Evolutionary conservation across 2,797 vertebrate genomes (phyloP), one percentile per base, ranked within the genome.

Genomic region (Typhlichthys subterraneus): DNA sequence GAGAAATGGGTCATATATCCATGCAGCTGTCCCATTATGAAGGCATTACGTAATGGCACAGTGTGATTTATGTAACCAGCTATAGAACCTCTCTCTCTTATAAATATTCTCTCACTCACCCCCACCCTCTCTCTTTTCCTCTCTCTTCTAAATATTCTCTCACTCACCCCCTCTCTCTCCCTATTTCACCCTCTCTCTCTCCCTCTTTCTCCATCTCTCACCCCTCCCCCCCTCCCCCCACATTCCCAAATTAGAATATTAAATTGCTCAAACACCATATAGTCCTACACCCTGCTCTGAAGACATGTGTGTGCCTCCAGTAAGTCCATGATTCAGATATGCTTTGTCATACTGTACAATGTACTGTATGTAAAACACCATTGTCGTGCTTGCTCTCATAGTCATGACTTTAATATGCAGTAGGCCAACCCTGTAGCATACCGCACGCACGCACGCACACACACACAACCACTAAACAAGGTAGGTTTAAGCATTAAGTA

Each of bases 1-100:
- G 61, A 69, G 85, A 90, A 91, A 52, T 89, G 82, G 92, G 88
- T 74, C 89, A 88, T 88, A 88, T 92, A 92, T 91, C 80, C 69
- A 84, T 84, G 78, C 85, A 67, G 71, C 57, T 74, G 62, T 79
- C 81, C 82, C 87, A 90, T 92, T 91, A 88, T 86, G 75, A 88
- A 78, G 54, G 61, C 72, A 91, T 93, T 93, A 91, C 67, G 85
- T 84, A 92, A 93, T 79, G 6, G 54, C 82, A 78, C 79, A 86
- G 84, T 72, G 67, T 50, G 81, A 67, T 87, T 93, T 93, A 89
- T 80, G 78, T 91, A 93, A 90, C 62, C 54, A 11, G 38, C 63
- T 57, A n/a, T 58, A 69, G 70, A 69, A 55, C 10, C 61, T 74
- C 73, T 57, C 70, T 79, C 45, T 64, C 51, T 53, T 58, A 3